These are phyloP conservation scores for Zaprionus camerounensis DNA, from an alignment of 1,140 invertebrate genomes.

Conservation along the genomic window DNA sequence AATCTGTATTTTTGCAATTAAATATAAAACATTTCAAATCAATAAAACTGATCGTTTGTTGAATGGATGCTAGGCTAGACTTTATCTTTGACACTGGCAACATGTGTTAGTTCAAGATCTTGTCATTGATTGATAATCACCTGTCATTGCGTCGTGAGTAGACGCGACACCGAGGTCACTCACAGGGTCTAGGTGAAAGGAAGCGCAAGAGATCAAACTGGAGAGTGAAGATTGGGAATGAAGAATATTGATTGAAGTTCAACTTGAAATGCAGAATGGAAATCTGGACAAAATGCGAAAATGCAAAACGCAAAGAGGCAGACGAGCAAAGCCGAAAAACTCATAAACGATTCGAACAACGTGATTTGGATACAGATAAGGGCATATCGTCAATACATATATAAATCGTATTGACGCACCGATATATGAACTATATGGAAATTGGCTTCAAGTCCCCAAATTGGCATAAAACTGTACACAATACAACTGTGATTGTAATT, in stretches of 20 bases:
- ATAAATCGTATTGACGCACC: constrained; percentile 34
- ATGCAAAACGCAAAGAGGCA: constrained; percentile 1
- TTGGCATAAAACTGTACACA: constrained; percentile 57
- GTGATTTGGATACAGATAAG: constrained; percentile 57
- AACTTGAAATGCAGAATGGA: constrained; percentile 16
- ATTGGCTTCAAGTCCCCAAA: constrained; percentile 58
- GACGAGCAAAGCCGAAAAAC: constrained; percentile 6
- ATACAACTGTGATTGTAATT: constrained; percentile 48
- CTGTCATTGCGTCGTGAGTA: constrained; percentile 1
- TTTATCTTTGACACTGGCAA: constrained; percentile 11
- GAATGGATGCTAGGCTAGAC: not conserved
- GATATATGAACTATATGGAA: constrained; percentile 60
- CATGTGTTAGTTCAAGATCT: constrained; percentile 33
- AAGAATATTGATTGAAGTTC: constrained; percentile 22
- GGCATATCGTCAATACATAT: constrained; percentile 24
- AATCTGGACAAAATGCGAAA: constrained; percentile 12
- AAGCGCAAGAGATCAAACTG: constrained; percentile 3
- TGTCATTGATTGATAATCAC: constrained; percentile 34
- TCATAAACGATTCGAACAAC: constrained; percentile 21
- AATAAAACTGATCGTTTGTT: not conserved
- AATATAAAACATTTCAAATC: not conserved
- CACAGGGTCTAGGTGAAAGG: constrained; percentile 31
- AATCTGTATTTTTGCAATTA: not conserved
- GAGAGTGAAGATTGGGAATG: not conserved
- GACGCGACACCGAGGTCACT: not conserved